Evolutionary conservation across 1,140 invertebrate species (phyloP).

Genomic region (Macrocentrus cingulum): DNA sequence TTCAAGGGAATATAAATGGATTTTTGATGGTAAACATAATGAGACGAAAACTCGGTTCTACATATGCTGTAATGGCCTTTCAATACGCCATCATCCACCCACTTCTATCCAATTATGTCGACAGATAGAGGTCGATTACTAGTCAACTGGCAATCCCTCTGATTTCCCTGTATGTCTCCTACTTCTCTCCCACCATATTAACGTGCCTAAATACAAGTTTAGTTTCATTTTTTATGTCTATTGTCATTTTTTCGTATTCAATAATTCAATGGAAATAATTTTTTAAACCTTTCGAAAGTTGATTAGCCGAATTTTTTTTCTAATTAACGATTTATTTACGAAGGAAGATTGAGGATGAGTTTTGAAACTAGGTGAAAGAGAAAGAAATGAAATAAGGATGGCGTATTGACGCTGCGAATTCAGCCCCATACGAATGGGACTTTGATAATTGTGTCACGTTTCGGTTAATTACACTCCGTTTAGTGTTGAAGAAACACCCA

Average conservation of each 20-base stretch:
- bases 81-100: not conserved
- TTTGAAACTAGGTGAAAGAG: no score
- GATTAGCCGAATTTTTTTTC: no score
- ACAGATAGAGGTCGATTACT: not conserved
- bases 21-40: not conserved
- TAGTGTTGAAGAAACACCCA: not conserved
- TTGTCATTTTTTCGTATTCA: no score
- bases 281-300: no score
- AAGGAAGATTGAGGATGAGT: no score
- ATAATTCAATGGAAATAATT: no score
- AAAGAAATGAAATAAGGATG: no score
- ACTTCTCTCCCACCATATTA: not conserved
- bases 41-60: not conserved
- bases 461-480: not conserved
- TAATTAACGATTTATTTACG: no score
- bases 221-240: not conserved
- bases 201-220: not conserved
- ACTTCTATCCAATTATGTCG: not conserved
- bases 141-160: not conserved
- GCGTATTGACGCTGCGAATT: no score
- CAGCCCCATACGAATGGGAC: no score
- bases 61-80: not conserved
- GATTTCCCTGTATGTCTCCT: not conserved
- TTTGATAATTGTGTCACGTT: not conserved
- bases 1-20: not conserved